Evolutionary conservation across 1,140 invertebrate genomes (phyloP).

Genomic region (Vanessa tameamea): DNA sequence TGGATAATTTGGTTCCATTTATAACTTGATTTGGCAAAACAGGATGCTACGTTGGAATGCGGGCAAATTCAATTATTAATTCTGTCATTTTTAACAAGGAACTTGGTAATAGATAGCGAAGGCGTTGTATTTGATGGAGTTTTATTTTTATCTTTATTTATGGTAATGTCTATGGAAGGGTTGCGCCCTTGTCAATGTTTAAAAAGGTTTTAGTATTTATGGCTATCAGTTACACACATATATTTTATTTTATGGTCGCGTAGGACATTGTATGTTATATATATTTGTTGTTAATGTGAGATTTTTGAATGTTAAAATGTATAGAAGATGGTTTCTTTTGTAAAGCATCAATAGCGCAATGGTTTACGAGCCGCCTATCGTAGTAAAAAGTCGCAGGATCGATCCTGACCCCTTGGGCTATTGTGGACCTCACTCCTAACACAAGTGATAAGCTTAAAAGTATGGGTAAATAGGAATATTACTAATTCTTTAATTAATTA

Average conservation of each 20-base stretch:
- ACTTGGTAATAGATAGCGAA: not conserved
- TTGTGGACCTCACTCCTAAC: too few relatives aligned
- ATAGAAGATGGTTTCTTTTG: too few relatives aligned
- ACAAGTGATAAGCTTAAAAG: too few relatives aligned
- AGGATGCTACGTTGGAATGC: slow-evolving; percentile 7
- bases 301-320: too few relatives aligned
- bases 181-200: slow-evolving; percentile 4
- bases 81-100: slow-evolving; percentile 25
- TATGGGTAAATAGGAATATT: too few relatives aligned
- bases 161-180: not conserved
- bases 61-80: slow-evolving; percentile 10
- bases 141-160: not conserved
- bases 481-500: too few relatives aligned
- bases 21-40: slow-evolving; percentile 21
- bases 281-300: too few relatives aligned
- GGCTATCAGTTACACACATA: not conserved
- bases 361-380: too few relatives aligned
- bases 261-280: not conserved
- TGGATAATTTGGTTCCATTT: not conserved
- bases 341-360: too few relatives aligned
- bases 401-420: too few relatives aligned
- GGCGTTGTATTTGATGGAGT: not conserved
- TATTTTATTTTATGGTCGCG: not conserved
- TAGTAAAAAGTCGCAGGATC: too few relatives aligned
- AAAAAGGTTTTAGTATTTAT: slow-evolving; percentile 1